Evolutionary conservation across 2,888 invertebrate genomes (phyloP), one percentile per base, ranked within the genome.

Genomic region (Drosophila picticornis): DNA sequence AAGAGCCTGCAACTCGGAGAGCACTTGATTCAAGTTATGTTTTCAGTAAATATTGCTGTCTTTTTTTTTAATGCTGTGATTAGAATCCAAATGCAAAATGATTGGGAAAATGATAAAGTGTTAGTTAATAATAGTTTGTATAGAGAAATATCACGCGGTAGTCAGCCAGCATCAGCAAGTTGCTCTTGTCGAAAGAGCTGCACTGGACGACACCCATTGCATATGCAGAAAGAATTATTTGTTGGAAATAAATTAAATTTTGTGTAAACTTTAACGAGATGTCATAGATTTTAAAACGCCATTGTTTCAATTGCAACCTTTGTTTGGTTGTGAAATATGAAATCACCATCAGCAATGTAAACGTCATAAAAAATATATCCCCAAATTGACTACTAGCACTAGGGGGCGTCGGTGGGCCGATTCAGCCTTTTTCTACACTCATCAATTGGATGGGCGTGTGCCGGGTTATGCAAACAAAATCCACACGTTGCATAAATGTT

Each of bases 401-500:
- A 9, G 27, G 51, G 27, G 31, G 31, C 25, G 5, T 16, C 16
- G 9, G 25, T 31, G 38, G 25, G 2, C 5, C 2, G 11, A 2
- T 25, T 25, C 32, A 40, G 16, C 32, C 52, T 29, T 32, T 13
- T 27, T 55, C 32, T 40, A 22, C 25, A 48, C 53, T 55, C 61
- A 77, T 77, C 62, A 78, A 72, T 76, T 76, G 79, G 62, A 46
- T 56, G 52, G 68, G 59, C 51, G 40, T 65, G 65, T 43, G 62
- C 9, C 32, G 11, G 62, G 59, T 52, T 57, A 11, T 57, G 57
- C 57, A 63, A 75, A 65, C 76, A 75, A 51, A 48, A 50, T 58
- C 32, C 69, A 67, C 75, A 70, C 68, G 67, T 64, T 75, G 71
- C 77, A 71, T 81, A 83, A 83, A 83, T 84, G 73, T 83, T 86